phyloP scores from a whole-genome alignment of 2,888 invertebrate species.

The Synergus gifuensis region DNA sequence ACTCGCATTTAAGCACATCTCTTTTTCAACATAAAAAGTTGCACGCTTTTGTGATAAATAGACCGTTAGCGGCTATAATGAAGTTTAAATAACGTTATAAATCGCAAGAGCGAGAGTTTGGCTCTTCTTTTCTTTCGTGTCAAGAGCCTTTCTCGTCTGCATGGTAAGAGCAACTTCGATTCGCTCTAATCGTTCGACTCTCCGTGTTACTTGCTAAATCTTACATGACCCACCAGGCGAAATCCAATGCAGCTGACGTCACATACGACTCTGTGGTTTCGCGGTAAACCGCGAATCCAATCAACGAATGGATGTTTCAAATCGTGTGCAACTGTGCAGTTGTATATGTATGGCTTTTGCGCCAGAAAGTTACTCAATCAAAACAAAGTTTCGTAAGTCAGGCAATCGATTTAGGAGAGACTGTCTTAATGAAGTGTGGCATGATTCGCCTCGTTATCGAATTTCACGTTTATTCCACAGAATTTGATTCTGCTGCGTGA shows the following conservation, averaged over 20 bases:
- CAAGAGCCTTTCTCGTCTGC: conserved; percentile 9
- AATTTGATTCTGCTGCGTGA: neutral
- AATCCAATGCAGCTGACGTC: conserved; percentile 32
- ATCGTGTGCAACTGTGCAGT: neutral
- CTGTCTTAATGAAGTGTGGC: conserved; percentile 12
- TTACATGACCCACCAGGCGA: conserved; percentile 25
- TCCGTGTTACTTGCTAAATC: conserved; percentile 21
- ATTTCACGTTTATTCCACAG: conserved; percentile 3
- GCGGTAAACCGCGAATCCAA: conserved; percentile 13
- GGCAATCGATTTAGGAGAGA: conserved; percentile 11
- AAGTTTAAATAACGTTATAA: conserved; percentile 16
- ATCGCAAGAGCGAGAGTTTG: conserved; percentile 41
- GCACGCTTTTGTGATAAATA: conserved; percentile 35
- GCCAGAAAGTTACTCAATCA: conserved; percentile 35
- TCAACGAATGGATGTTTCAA: conserved; percentile 16
- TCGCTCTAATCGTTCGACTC: conserved; percentile 27
- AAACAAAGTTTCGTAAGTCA: conserved; percentile 34
- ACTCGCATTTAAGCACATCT: neutral
- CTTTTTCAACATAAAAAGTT: conserved; percentile 18
- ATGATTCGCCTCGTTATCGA: conserved; percentile 16
- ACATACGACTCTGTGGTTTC: conserved; percentile 6
- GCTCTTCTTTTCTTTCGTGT: conserved; percentile 38
- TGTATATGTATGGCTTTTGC: neutral
- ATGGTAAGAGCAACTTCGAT: conserved; percentile 16
- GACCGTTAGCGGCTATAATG: conserved; percentile 35